Conservation (phyloP, 2,797 vertebrate genomes). For the Steatocranus sp. region DNA sequence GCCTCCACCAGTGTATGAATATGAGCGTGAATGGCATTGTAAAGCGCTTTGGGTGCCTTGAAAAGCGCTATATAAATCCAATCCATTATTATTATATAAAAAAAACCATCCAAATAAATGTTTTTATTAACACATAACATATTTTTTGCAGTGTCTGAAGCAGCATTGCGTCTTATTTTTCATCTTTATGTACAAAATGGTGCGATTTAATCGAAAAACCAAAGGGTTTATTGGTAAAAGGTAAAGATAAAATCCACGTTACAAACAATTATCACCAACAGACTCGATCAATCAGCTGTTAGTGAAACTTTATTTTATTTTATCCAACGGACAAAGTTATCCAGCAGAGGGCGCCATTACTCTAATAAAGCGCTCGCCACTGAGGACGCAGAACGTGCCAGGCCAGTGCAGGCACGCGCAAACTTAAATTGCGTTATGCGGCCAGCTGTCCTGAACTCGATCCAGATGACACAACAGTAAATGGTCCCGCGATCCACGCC, state of each 20-base stretch:
- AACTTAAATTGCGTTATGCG: not conserved
- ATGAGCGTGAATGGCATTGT: no score
- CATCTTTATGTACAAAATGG: not conserved
- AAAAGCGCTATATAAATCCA: no score
- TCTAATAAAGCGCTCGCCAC: not conserved
- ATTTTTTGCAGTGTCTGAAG: not conserved
- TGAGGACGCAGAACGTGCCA: not conserved
- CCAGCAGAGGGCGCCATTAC: constrained; percentile 46
- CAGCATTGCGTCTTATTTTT: not conserved
- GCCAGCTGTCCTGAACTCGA: not conserved
- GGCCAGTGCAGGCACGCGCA: not conserved
- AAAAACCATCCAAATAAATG: not conserved
- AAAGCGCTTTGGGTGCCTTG: no score
- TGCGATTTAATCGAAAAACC: not conserved
- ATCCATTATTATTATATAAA: no score
- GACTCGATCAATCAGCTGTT: not conserved
- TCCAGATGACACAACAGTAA: not conserved
- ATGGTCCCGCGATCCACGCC: not conserved
- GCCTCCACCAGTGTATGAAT: no score
- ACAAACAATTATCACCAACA: not conserved
- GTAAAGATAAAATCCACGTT: not conserved
- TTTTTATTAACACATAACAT: not conserved
- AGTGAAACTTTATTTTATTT: not conserved
- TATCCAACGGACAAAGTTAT: not conserved
- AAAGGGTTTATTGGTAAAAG: not conserved